Evolutionary conservation across 2,113 vertebrate genomes (phyloP), one percentile per base, ranked within the genome.

Genomic region (Seriola quinqueradiata): DNA sequence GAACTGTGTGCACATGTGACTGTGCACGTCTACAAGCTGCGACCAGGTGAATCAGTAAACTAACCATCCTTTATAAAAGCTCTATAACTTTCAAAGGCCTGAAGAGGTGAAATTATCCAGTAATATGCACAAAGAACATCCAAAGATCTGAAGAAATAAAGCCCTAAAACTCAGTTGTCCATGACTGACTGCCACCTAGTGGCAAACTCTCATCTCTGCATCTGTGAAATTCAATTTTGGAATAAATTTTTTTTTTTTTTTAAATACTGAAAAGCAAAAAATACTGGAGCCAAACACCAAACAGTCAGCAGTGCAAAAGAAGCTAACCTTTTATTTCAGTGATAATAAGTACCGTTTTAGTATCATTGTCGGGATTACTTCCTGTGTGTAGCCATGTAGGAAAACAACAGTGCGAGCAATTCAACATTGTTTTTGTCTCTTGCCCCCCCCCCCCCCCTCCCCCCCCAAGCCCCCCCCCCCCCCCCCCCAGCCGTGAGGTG

Each of bases 311-410:
- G 42, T 83, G 81, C 77, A 89, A 92, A 91, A 89, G 70, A 81
- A 87, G 75, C 77, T 71, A 59, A 80, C 5, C 14, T 82, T 91
- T 93, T 87, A 92, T 90, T 90, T 85, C 68, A 82, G 77, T 85
- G 79, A 83, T 40, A 77, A 54, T 63, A 83, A 81, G 87, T 90
- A 92, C 85, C 84, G 76, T 85, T 79, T 85, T 59, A 84, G 67
- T 78, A 54, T 86, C 61, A 28, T 64, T 77, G 77, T 61, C 65
- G 40, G 60, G 84, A 82, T 79, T 59, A 75, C 63, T 79, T 48
- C 50, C 54, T 46, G 70, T 63, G 16, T 75, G 19, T 25, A 68
- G 73, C 44, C 76, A 77, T 71, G 32, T 32, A 71, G 67, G 64
- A 82, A 82, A 85, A 86, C 52, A 83, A 68, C 55, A 60, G 28